Base-by-base conservation (phyloP, 2,797 vertebrate genomes). In the Danionella dracula region DNA sequence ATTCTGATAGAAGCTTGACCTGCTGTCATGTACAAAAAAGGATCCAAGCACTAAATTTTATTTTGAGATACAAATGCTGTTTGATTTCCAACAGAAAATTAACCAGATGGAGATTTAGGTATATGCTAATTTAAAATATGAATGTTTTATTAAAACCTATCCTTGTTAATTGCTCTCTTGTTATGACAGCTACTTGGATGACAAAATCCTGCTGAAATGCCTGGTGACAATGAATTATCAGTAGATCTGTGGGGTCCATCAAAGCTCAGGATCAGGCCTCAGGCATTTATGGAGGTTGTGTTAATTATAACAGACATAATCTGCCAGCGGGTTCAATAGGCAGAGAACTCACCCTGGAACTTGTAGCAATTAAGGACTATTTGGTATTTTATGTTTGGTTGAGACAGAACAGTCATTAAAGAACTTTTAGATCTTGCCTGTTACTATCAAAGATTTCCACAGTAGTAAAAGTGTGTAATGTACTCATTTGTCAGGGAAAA, bases 141-240 rank as follows among this genome's bases (percentile, higher is more conserved):
- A n/a, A n/a, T n/a, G n/a, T n/a, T n/a, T n/a, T n/a, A n/a, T n/a
- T n/a, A n/a, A n/a, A n/a, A n/a, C n/a, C n/a, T n/a, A n/a, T n/a
- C n/a, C n/a, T 27, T 3, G 23, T 3, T 6, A 27, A 3, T 3
- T 27, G 23, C 13, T 31, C 35, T 38, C 34, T 58, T 68, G 12
- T 27, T 27, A 27, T 3, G 23, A 27, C 3, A 3, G 23, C 6
- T 27, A n/a, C n/a, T 27, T 27, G 23, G 23, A 27, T 6, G 6
- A 3, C 6, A 3, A 6, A 27, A 27, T 6, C 6, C 6, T 27
- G 6, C 23, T 6, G 75, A 78, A 73, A 75, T 73, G 68, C 64
- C 65, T 69, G 65, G 21, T 4, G 69, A 58, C 56, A 51, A 40
- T 59, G 12, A 55, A 57, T 55, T 71, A 13, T 20, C 21, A 34